Evolutionary conservation across 2,888 invertebrate genomes (phyloP).

Genomic region (Phortica okadai): DNA sequence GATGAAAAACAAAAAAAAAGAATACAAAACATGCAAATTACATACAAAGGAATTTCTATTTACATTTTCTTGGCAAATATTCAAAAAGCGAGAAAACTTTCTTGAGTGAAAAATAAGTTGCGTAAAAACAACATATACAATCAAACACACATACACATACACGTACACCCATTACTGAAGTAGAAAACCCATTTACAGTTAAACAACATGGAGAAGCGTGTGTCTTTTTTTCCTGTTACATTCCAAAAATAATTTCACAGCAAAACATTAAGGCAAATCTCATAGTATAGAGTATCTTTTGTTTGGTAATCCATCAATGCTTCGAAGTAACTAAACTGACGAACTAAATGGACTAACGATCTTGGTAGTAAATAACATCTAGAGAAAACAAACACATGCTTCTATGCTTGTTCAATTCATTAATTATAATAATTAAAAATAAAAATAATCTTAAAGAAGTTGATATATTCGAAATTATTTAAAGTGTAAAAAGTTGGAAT

Average conservation of each 20-base stretch:
- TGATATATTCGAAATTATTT: no score
- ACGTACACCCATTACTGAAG: background rate
- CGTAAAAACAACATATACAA: background rate
- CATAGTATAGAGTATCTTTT: background rate
- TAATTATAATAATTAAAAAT: no score
- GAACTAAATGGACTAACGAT: no score
- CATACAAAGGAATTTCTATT: conserved; percentile 48
- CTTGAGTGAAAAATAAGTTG: conserved; percentile 27
- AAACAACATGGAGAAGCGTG: background rate
- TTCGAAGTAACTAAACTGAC: background rate
- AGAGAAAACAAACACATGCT: no score
- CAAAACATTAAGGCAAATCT: background rate
- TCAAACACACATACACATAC: background rate
- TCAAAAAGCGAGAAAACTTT: conserved; percentile 26
- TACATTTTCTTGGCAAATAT: conserved; percentile 31
- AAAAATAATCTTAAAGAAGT: no score
- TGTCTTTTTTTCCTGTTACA: background rate
- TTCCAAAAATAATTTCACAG: conserved; percentile 17
- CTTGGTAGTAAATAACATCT: no score
- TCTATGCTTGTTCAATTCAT: no score
- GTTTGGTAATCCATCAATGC: conserved; percentile 6
- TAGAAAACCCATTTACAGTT: background rate
- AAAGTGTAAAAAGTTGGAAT: no score
- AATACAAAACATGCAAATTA: conserved; percentile 55
- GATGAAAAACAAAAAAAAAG: background rate